Conservation (phyloP, 1,140 invertebrate genomes). For the Drosophila pallidifrons region DNA sequence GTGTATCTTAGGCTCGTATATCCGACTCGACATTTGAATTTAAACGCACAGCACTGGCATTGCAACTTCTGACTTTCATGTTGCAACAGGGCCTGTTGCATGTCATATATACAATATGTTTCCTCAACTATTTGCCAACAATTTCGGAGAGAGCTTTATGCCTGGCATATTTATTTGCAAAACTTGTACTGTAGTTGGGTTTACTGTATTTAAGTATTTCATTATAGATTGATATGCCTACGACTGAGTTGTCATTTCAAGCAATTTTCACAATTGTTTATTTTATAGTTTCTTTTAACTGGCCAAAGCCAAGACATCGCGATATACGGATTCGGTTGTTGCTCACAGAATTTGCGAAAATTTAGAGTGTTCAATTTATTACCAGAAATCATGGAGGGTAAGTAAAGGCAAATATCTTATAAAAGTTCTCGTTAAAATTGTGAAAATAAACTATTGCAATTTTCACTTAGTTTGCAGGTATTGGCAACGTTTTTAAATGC, state of each 20-base stretch:
- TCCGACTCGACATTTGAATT: constrained; percentile 34
- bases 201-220: not conserved
- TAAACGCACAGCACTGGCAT: constrained; percentile 34
- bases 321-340: not conserved
- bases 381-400: constrained; percentile 5
- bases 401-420: not conserved
- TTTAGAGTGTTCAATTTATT: not conserved
- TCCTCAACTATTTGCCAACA: constrained; percentile 36
- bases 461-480: no score
- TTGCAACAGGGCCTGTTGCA: constrained; percentile 34
- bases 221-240: constrained; percentile 11
- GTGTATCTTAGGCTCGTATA: constrained; percentile 33
- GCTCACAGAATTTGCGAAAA: constrained; percentile 1
- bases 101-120: constrained; percentile 19
- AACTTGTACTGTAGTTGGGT: not conserved
- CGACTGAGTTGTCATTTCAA: constrained; percentile 26
- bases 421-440: no score
- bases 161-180: not conserved
- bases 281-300: constrained; percentile 12
- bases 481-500: no score
- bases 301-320: not conserved
- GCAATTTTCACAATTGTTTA: constrained; percentile 17
- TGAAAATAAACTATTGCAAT: not conserved
- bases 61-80: constrained; percentile 1
- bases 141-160: not conserved